phyloP scores from a whole-genome alignment of 2,113 vertebrate species.

The Isichthys henryi region DNA sequence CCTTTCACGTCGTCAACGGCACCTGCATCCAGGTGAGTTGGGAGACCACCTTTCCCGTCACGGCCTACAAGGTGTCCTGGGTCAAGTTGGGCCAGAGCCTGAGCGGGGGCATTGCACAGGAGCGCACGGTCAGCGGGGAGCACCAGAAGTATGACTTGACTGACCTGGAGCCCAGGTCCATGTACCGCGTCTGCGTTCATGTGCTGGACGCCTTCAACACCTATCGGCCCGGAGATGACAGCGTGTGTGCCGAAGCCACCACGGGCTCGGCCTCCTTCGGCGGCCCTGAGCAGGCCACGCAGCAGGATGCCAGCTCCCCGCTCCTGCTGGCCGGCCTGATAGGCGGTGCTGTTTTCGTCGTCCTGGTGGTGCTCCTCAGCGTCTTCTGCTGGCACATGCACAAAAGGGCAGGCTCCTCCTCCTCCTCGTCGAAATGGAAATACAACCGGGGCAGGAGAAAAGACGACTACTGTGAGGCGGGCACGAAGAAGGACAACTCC shows the following conservation, averaged over 20 bases:
- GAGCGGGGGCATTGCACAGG: conserved; percentile 81
- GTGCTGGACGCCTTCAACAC: conserved; percentile 83
- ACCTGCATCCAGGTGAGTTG: conserved; percentile 85
- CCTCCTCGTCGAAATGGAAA: conserved; percentile 91
- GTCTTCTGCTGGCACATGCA: conserved; percentile 98
- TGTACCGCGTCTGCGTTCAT: conserved; percentile 88
- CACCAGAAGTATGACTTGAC: conserved; percentile 72
- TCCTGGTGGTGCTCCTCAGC: conserved; percentile 82
- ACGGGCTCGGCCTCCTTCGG: conserved; percentile 70
- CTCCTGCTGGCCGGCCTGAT: conserved; percentile 90
- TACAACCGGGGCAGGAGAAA: conserved; percentile 95
- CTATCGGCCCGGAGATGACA: conserved; percentile 81
- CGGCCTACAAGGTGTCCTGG: conserved; percentile 91
- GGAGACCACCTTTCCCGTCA: conserved; percentile 80
- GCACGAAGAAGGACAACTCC: conserved; percentile 99
- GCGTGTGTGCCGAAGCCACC: conserved; percentile 66
- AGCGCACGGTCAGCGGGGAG: conserved; percentile 80
- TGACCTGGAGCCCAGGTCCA: conserved; percentile 79
- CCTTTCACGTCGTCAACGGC: conserved; percentile 81
- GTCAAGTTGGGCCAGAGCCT: conserved; percentile 90
- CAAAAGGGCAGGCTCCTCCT: conserved; percentile 81
- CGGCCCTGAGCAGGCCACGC: conserved; percentile 78
- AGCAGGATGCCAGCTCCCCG: conserved; percentile 78
- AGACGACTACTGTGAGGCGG: conserved; percentile 97
- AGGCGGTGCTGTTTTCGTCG: conserved; percentile 81